phyloP scores from a whole-genome alignment of 2,113 vertebrate species.

The Callorhinus ursinus region DNA sequence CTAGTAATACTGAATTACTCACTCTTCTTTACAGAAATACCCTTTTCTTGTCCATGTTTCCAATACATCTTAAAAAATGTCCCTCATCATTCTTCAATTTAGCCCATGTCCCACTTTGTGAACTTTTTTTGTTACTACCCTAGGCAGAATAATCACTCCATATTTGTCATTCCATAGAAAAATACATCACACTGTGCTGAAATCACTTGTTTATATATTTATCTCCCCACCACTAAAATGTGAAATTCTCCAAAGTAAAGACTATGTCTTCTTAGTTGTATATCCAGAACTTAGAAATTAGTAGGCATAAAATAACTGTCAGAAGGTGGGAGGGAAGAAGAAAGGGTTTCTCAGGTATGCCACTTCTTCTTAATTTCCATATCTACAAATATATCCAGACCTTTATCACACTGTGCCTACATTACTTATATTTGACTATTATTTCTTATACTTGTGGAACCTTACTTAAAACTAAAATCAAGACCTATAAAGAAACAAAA shows the following conservation, averaged over 20 bases:
- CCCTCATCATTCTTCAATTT: neutral
- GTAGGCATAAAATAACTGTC: neutral
- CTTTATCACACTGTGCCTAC: neutral
- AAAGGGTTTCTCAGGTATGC: neutral
- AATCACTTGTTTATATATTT: neutral
- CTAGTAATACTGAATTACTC: no score
- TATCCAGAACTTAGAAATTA: neutral
- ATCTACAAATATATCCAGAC: neutral
- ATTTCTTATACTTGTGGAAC: neutral
- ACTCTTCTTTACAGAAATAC: neutral
- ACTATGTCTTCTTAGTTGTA: neutral
- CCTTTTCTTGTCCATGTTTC: neutral
- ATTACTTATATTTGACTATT: neutral
- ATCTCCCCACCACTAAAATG: neutral
- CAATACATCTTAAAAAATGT: neutral
- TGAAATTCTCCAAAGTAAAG: neutral
- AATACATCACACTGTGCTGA: neutral
- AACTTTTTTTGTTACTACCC: neutral
- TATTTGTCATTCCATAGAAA: neutral
- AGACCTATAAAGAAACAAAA: no score
- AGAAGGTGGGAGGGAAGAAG: neutral
- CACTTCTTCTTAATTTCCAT: neutral
- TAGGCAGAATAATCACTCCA: neutral
- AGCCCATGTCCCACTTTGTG: neutral
- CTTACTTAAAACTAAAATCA: neutral